These are phyloP conservation scores for Scaptomyza graminum DNA, from an alignment of 1,140 invertebrate genomes.

Conservation along the genomic window DNA sequence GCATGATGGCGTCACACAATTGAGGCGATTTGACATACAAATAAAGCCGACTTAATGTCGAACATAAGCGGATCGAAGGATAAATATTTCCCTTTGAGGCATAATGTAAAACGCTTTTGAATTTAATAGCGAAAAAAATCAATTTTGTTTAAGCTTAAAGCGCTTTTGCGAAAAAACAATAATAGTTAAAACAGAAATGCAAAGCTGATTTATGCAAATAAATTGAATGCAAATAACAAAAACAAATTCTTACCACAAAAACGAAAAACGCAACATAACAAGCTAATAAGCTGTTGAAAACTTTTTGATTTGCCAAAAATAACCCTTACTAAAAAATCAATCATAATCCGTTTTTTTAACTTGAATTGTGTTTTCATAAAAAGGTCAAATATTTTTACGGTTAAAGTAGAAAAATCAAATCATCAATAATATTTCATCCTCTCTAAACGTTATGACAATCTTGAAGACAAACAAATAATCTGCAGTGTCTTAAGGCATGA, in stretches of 20 bases:
- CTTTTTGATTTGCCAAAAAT: background rate
- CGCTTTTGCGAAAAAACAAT: background rate
- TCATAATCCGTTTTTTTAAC: no score
- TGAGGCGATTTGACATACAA: background rate
- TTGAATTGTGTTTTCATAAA: no score
- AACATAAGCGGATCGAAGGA: background rate
- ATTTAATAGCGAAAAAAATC: background rate
- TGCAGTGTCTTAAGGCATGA: slow-evolving; percentile 1
- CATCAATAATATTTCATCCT: no score
- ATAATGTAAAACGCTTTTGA: no score
- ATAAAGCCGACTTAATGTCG: background rate
- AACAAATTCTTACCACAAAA: background rate
- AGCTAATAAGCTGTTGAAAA: background rate
- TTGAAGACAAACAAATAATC: background rate
- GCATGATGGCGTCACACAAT: slow-evolving; percentile 4
- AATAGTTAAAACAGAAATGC: background rate
- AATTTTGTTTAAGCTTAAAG: background rate
- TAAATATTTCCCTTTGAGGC: background rate
- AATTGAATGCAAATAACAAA: background rate
- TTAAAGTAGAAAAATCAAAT: no score
- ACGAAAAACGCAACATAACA: background rate
- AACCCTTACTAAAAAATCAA: no score
- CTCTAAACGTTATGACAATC: background rate
- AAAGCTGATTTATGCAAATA: slow-evolving; percentile 1
- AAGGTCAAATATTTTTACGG: no score